Evolutionary conservation across 2,888 invertebrate genomes (phyloP), one percentile per base, ranked within the genome.

Genomic region (Leptinotarsa peninsularis): DNA sequence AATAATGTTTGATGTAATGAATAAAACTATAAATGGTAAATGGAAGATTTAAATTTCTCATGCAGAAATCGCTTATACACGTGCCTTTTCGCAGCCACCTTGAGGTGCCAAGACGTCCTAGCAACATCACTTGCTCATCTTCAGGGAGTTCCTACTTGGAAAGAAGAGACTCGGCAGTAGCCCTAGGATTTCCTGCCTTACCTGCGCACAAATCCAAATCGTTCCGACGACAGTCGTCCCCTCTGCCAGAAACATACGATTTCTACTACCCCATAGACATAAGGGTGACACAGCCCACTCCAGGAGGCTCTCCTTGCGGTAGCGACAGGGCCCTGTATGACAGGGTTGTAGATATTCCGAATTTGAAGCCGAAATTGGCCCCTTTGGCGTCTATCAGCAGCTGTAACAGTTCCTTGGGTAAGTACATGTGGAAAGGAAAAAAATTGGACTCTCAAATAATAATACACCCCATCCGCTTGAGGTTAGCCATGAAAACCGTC

Each of bases 91-190:
- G 14, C 79, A 88, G 87, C 60, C 85, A 86, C 76, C 79, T 88
- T 67, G 84, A 87, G 76, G 87, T 87, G 49, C 88, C 91, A 14
- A 88, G 95, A 63, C 91, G 95, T 67, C 91, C 94, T 82, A 95
- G 95, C 86, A 95, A 94, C 80, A 94, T 94, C 83, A 95, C 95
- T 49, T 95, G 95, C 88, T 95, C 95, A 82, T 95, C 95, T 85
- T 94, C 95, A 54, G 95, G 94, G 76, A 95, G 95, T 86, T 95
- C 95, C 75, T 95, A 95, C 85, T 90, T 95, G 85, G 95, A 95
- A 87, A 91, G 95, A 70, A 92, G 95, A 70, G 94, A 94, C 80
- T 95, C 95, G 23, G 94, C 95, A 58, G 93, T 95, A 79, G 82
- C 83, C 17, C 78, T 85, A 58, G 94, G 95, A 76, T 89, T 94